Conservation (phyloP, 2,797 vertebrate species). For the Rhincodon typus region DNA sequence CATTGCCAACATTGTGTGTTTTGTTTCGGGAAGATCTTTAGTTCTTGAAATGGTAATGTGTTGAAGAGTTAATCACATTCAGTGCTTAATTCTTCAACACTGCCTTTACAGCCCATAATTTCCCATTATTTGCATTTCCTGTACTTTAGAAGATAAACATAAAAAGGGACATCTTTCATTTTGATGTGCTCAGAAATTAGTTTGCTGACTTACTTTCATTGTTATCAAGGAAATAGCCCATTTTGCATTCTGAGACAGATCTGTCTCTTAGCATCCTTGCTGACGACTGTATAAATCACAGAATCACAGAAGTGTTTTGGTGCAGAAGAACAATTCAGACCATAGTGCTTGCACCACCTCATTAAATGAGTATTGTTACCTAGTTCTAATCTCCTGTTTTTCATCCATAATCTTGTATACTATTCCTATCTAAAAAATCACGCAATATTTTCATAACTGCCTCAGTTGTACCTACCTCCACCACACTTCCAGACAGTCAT, state of each 20-base stretch:
- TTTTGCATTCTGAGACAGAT: background rate
- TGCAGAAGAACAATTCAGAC: no score
- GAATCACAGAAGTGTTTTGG: no score
- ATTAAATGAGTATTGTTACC: no score
- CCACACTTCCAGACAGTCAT: no score
- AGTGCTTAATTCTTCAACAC: background rate
- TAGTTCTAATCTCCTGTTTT: no score
- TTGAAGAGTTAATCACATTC: background rate
- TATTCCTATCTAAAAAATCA: no score
- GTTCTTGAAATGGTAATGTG: background rate
- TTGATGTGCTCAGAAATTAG: background rate
- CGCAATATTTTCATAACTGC: no score
- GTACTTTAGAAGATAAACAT: background rate
- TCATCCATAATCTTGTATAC: no score
- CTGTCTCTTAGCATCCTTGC: no score
- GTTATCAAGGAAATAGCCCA: background rate
- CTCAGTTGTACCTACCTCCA: no score
- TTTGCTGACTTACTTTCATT: background rate
- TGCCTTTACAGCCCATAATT: background rate
- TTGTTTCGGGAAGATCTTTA: background rate
- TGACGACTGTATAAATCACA: no score
- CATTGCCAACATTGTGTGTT: background rate
- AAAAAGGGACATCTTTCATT: background rate
- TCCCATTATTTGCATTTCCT: background rate
- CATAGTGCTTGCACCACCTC: no score